phyloP scores from a whole-genome alignment of 2,113 vertebrate species.

The Pantherophis guttatus region DNA sequence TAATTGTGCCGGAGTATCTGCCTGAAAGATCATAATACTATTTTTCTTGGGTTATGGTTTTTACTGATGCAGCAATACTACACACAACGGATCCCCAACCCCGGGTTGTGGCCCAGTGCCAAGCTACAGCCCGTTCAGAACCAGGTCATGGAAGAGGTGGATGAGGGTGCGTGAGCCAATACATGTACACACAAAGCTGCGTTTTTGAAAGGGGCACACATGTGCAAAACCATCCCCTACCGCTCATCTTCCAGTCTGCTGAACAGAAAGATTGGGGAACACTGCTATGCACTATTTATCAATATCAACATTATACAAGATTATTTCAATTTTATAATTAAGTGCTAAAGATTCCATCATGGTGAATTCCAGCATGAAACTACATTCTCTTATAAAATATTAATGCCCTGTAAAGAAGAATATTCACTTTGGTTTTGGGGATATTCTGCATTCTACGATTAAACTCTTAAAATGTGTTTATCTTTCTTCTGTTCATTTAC shows the following conservation, averaged over 20 bases:
- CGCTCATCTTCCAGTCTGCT: no score
- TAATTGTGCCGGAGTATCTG: background rate
- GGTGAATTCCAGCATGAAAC: background rate
- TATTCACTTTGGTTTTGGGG: background rate
- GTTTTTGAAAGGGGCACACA: no score
- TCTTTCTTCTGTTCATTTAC: background rate
- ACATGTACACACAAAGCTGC: no score
- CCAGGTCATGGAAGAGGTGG: no score
- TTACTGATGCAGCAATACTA: background rate
- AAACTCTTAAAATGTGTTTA: background rate
- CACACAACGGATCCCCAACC: background rate
- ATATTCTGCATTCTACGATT: constrained; percentile 19
- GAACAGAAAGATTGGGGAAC: no score
- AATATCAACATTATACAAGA: background rate
- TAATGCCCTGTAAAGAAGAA: constrained; percentile 22
- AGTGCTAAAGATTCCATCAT: background rate
- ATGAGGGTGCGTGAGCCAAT: no score
- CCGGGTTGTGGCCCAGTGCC: no score
- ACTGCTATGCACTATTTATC: background rate
- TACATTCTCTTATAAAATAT: constrained; percentile 32
- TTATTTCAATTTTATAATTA: constrained; percentile 3
- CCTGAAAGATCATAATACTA: background rate
- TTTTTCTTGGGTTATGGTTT: background rate
- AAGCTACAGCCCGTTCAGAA: no score
- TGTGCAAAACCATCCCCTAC: no score